Base-by-base conservation (phyloP, 1,140 invertebrate genomes). In the Ceratosolen solmsi region DNA sequence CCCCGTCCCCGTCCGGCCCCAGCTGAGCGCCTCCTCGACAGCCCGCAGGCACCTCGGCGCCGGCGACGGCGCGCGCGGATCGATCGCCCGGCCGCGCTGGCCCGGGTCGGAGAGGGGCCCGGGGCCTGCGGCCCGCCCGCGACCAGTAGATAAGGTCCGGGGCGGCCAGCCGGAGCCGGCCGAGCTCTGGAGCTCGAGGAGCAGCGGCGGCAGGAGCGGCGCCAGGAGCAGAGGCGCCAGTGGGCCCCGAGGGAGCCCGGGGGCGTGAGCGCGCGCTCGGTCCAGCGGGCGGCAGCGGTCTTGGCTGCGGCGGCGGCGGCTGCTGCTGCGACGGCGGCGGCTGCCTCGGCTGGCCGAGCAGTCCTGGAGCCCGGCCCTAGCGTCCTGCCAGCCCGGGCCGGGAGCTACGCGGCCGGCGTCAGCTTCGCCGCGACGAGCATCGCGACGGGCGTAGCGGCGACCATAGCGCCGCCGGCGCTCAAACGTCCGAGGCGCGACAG, bases 401-500 rank as follows among this genome's bases (percentile, higher is more conserved):
- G 58, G 13, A 65, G 73, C 46, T 30, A 36, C 68, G 56, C 70
- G 79, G 38, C 63, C 63, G 70, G 79, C 71, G 78, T 70, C 17
- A 77, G 74, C 74, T 77, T 76, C 74, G 81, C 75, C 46, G 75
- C 81, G 5, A 54, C 46, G 74, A 84, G 84, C 83, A 82, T 79
- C 86, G 88, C 88, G 87, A 88, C 87, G 85, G 87, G 87, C 87
- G 86, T 86, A 86, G 90, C 89, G 88, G 88, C 90, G 90, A 91
- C 88, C 90, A 92, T 92, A 91, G 91, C 91, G 90, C 91, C 91
- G 86, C 91, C 91, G 90, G 91, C 91, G 87, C 91, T 93, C 87
- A 93, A 93, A 90, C 92, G 93, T 87, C 90, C 92, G 89, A 92
- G 92, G 89, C 92, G 92, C 92, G 92, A 93, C 86, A 90, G 90